Conservation (phyloP, 2,113 vertebrate genomes). For the Oxyura jamaicensis region DNA sequence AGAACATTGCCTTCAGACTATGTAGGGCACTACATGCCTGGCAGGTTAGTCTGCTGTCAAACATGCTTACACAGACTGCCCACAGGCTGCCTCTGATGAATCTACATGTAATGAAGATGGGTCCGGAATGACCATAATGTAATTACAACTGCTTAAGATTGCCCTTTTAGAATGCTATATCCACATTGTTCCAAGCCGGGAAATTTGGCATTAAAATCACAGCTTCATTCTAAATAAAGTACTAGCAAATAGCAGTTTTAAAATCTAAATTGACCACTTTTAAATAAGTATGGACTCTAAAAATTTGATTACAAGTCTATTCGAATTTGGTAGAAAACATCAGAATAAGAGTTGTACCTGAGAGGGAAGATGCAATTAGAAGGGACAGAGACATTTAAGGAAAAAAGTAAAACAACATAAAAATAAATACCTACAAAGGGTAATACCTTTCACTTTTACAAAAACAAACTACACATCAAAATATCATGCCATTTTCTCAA, state of each 20-base stretch:
- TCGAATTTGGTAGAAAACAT: not conserved
- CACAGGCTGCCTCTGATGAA: not conserved
- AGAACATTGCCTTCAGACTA: not conserved
- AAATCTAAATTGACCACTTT: not conserved
- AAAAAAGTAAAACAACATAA: not conserved
- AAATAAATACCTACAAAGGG: not conserved
- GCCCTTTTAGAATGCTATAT: not conserved
- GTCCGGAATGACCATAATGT: not conserved
- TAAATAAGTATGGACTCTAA: not conserved
- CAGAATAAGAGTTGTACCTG: not conserved
- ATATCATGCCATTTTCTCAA: not conserved
- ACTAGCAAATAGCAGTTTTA: not conserved
- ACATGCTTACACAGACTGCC: too few relatives aligned
- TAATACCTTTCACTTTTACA: not conserved
- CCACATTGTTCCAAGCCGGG: not conserved
- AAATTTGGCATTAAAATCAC: rapidly evolving
- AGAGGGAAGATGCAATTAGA: not conserved
- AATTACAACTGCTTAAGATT: not conserved
- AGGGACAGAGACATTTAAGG: not conserved
- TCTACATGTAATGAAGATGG: rapidly evolving
- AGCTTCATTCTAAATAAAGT: not conserved
- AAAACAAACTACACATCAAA: not conserved
- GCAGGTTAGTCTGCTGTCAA: not conserved
- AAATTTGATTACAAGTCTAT: not conserved
- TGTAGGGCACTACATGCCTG: too few relatives aligned